Evolutionary conservation across 1,140 invertebrate species (phyloP).

Genomic region (Homalodisca vitripennis): DNA sequence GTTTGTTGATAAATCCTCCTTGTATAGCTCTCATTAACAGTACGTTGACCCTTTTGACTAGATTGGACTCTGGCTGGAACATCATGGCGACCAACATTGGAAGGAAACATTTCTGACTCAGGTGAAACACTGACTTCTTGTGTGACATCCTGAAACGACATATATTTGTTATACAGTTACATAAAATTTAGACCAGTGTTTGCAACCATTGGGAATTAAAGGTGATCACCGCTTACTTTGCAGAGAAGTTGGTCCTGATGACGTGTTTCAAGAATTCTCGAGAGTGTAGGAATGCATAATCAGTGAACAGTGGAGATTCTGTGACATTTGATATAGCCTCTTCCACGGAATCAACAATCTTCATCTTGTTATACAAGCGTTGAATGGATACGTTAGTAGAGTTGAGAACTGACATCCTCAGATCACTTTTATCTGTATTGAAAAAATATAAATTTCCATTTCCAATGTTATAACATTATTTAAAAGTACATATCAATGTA

Average conservation of each 20-base stretch:
- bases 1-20: conserved; percentile 62
- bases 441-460: too few species aligned
- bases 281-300: conserved; percentile 70
- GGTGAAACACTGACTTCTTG: conserved; percentile 62
- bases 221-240: too few species aligned
- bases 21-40: conserved; percentile 60
- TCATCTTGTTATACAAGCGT: conserved; percentile 61
- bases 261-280: conserved; percentile 64
- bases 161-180: neutral
- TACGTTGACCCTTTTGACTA: conserved; percentile 56
- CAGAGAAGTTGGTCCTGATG: conserved; percentile 64
- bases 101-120: conserved; percentile 68
- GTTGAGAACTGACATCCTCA: conserved; percentile 66
- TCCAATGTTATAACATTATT: too few species aligned
- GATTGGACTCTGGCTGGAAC: conserved; percentile 60
- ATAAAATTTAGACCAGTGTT: neutral
- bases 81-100: conserved; percentile 62
- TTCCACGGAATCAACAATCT: conserved; percentile 60
- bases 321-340: conserved; percentile 67
- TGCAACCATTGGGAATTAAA: neutral
- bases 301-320: conserved; percentile 53
- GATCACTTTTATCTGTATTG: conserved; percentile 68
- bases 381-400: conserved; percentile 52
- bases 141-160: conserved; percentile 14
- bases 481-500: too few species aligned